Evolutionary conservation across 2,113 vertebrate species (phyloP).

Genomic region (Rhombomys opimus): DNA sequence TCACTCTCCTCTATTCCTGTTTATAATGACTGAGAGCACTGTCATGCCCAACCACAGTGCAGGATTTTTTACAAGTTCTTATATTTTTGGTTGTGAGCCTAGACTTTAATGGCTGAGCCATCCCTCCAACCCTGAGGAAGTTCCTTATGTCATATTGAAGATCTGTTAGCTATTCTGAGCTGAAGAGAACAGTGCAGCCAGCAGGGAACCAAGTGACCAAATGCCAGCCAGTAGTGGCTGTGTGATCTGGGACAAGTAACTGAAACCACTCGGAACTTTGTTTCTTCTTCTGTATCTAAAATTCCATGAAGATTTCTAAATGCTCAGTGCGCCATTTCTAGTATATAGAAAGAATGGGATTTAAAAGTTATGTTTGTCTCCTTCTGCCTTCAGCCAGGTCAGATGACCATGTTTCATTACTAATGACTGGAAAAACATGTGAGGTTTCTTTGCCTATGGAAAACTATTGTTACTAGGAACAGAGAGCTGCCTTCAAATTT

Average conservation of each 20-base stretch:
- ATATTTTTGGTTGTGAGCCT: not conserved
- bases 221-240: accelerated
- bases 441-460: slow-evolving; percentile 49
- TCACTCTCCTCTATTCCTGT: not conserved
- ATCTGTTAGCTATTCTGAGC: not conserved
- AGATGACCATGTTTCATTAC: slow-evolving; percentile 68
- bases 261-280: not conserved
- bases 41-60: not conserved
- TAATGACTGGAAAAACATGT: slow-evolving; percentile 69
- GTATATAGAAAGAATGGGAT: slow-evolving; percentile 22
- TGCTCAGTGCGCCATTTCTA: slow-evolving; percentile 6
- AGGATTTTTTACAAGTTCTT: not conserved
- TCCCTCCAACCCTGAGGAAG: not conserved
- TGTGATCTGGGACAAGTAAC: not conserved
- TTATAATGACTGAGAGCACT: not conserved
- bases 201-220: not conserved
- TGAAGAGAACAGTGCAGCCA: not conserved
- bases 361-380: not conserved
- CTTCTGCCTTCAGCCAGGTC: slow-evolving; percentile 44
- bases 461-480: slow-evolving; percentile 5
- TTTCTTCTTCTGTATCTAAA: slow-evolving; percentile 36
- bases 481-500: slow-evolving; percentile 8
- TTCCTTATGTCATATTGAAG: not conserved
- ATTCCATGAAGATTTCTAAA: slow-evolving; percentile 30
- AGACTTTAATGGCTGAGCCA: not conserved